These are phyloP conservation scores for Polypedilum pembai DNA, from an alignment of 1,140 invertebrate genomes.

Conservation along the genomic window DNA sequence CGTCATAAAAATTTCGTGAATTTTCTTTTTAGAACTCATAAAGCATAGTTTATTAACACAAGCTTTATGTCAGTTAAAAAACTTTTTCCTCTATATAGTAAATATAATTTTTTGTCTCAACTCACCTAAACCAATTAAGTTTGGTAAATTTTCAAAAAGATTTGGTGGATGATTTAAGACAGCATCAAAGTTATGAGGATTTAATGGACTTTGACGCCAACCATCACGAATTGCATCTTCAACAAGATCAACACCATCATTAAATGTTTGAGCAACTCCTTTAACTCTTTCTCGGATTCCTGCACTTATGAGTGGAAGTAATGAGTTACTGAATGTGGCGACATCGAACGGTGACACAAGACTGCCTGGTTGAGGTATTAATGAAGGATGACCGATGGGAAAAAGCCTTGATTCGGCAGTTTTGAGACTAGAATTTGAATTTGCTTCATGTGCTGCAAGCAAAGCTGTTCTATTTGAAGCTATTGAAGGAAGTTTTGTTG, in stretches of 20 bases:
- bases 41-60: too few relatives aligned
- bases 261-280: background rate
- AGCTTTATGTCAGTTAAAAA: too few relatives aligned
- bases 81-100: too few relatives aligned
- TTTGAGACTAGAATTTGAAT: background rate
- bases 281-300: background rate
- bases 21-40: too few relatives aligned
- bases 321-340: background rate
- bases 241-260: background rate
- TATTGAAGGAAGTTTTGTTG: background rate
- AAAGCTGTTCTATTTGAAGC: background rate
- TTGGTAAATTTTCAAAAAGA: background rate
- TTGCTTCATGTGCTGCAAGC: background rate
- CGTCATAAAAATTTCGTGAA: too few relatives aligned
- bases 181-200: background rate
- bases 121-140: background rate
- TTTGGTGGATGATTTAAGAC: background rate
- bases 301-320: background rate
- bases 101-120: too few relatives aligned
- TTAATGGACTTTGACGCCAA: constrained; percentile 16
- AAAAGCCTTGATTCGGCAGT: background rate
- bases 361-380: background rate
- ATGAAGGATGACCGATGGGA: background rate
- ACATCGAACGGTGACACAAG: constrained; percentile 3
- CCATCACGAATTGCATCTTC: constrained; percentile 8